These are phyloP conservation scores for Enteromius fasciolatus DNA, from an alignment of 2,797 vertebrate genomes.

Conservation along the genomic window DNA sequence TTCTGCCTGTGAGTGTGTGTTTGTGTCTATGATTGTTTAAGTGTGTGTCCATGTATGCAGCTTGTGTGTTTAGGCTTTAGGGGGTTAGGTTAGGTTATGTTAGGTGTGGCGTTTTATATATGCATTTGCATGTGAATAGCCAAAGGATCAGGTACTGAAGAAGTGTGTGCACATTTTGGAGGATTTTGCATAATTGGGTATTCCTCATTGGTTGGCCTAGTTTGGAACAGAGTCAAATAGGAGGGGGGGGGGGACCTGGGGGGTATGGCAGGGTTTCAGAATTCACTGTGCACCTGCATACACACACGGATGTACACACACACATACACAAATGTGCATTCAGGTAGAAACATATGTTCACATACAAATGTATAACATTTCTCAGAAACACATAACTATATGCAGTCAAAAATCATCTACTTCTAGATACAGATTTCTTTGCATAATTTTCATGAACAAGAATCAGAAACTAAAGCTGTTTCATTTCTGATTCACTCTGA, in stretches of 20 bases:
- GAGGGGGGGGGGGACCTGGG: background rate
- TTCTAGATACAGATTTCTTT: constrained; percentile 57
- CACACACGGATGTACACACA: constrained; percentile 47
- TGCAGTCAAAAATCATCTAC: constrained; percentile 48
- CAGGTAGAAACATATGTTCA: constrained; percentile 37
- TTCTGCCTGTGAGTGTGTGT: constrained; percentile 87
- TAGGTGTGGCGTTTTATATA: constrained; percentile 57
- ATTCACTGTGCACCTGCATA: constrained; percentile 53
- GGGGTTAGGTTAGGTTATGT: constrained; percentile 51
- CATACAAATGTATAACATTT: constrained; percentile 22
- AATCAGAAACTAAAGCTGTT: constrained; percentile 64
- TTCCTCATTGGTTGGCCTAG: constrained; percentile 54
- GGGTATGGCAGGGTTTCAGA: constrained; percentile 56
- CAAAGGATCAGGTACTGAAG: constrained; percentile 57
- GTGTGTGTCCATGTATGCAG: constrained; percentile 24
- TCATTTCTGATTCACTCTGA: constrained; percentile 62
- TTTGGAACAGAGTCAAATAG: constrained; percentile 44
- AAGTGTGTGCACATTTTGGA: constrained; percentile 49
- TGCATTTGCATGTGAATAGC: constrained; percentile 60
- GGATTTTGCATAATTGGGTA: constrained; percentile 59
- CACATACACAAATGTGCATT: constrained; percentile 32
- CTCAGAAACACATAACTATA: background rate
- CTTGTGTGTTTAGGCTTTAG: constrained; percentile 39
- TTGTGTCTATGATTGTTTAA: constrained; percentile 29
- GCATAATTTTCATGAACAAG: constrained; percentile 51